Percentiles rank a stretch among this genome's conserved stretches.
Conservation (phyloP, 2,113 vertebrate genomes). For the Pyrgilauda ruficollis region DNA sequence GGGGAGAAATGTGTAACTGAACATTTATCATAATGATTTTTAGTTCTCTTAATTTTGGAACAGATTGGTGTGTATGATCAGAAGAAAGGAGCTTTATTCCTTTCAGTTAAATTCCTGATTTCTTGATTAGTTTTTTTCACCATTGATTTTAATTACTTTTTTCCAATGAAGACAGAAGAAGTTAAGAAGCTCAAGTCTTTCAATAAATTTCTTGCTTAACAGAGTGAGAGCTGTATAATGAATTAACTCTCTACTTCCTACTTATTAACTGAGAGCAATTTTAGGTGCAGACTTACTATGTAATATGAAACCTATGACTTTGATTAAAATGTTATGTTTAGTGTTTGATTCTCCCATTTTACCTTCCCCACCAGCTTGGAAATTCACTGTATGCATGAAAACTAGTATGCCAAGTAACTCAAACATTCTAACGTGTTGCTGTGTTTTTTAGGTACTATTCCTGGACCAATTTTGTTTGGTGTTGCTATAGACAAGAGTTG, state of each 20-base stretch:
- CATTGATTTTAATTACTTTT: neutral
- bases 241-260: neutral
- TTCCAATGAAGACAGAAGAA: neutral
- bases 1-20: neutral
- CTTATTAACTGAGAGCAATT: neutral
- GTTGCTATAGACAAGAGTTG: slow-evolving; percentile 76
- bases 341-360: neutral
- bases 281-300: neutral
- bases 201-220: neutral
- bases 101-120: neutral
- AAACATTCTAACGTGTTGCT: neutral
- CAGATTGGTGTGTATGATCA: neutral
- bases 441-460: slow-evolving; percentile 73
- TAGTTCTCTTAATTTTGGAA: neutral
- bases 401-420: neutral
- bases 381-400: neutral
- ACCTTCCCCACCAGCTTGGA: neutral
- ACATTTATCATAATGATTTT: neutral
- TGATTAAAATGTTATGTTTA: neutral
- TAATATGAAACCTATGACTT: neutral
- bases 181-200: neutral
- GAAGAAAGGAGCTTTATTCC: neutral
- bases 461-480: slow-evolving; percentile 83
- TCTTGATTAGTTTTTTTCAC: neutral
- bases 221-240: neutral